Evolutionary conservation across 1,140 invertebrate species (phyloP).

Genomic region (Lamellibrachia luymesi): DNA sequence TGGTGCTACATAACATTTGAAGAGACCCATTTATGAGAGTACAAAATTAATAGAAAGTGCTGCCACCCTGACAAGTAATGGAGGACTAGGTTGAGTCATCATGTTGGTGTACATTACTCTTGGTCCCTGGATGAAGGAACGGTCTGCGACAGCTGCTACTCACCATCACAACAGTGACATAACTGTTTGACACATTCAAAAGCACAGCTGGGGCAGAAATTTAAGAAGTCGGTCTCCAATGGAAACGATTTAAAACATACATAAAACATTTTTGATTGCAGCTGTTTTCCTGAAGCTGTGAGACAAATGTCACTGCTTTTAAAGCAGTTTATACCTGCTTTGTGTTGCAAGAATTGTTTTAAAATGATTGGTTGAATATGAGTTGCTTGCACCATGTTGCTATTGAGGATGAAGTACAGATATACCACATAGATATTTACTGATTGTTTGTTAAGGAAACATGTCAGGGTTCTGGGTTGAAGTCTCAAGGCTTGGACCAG

Average conservation of each 20-base stretch:
- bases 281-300: neutral
- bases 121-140: neutral
- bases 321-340: too few relatives aligned
- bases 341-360: too few relatives aligned
- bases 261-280: constrained; percentile 8
- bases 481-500: too few relatives aligned
- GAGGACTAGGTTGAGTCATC: neutral
- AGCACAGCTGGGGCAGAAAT: neutral
- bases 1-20: neutral
- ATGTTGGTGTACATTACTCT: neutral
- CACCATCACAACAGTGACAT: neutral
- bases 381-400: too few relatives aligned
- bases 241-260: neutral
- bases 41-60: neutral
- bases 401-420: too few relatives aligned
- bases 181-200: neutral
- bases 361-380: too few relatives aligned
- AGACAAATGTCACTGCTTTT: neutral
- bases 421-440: too few relatives aligned
- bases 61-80: neutral
- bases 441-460: too few relatives aligned
- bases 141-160: neutral
- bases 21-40: neutral
- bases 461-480: too few relatives aligned
- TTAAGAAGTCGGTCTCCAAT: neutral